Conservation (phyloP, 2,113 vertebrate species). For the Holacanthus passer region DNA sequence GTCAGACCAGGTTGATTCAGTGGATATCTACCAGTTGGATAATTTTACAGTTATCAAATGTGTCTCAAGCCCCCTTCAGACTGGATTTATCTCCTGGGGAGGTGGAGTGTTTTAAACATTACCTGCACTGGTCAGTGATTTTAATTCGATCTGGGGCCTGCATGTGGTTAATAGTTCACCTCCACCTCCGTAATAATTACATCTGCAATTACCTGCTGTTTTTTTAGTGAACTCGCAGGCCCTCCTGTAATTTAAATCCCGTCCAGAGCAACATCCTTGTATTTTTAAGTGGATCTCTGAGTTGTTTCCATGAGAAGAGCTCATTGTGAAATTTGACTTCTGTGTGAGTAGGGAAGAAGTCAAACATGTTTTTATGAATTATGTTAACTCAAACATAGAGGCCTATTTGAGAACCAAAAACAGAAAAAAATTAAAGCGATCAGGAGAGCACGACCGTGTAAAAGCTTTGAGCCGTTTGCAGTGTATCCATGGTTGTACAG, state of each 20-base stretch:
- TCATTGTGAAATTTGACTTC: background rate
- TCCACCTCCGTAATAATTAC: background rate
- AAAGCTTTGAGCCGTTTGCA: background rate
- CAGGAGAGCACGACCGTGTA: background rate
- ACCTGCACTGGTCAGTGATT: background rate
- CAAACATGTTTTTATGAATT: background rate
- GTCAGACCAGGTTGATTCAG: background rate
- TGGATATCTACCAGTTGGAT: background rate
- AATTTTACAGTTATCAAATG: background rate
- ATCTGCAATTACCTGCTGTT: background rate
- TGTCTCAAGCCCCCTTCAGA: background rate
- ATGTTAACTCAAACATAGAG: background rate
- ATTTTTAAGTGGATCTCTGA: background rate
- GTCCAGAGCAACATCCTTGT: background rate
- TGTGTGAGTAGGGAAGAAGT: background rate
- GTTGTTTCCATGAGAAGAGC: background rate
- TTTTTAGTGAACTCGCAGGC: background rate
- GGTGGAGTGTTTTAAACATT: background rate
- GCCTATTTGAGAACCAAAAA: background rate
- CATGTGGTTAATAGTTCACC: background rate
- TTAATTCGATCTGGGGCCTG: background rate
- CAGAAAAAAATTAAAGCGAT: background rate
- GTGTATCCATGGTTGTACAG: background rate
- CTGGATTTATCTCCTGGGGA: background rate
- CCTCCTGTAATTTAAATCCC: too few species aligned